A percentile compares a stretch with the other conserved stretches of the same genome.
phyloP scores from a whole-genome alignment of 2,113 vertebrate genomes.

The Bubalus kerabau region DNA sequence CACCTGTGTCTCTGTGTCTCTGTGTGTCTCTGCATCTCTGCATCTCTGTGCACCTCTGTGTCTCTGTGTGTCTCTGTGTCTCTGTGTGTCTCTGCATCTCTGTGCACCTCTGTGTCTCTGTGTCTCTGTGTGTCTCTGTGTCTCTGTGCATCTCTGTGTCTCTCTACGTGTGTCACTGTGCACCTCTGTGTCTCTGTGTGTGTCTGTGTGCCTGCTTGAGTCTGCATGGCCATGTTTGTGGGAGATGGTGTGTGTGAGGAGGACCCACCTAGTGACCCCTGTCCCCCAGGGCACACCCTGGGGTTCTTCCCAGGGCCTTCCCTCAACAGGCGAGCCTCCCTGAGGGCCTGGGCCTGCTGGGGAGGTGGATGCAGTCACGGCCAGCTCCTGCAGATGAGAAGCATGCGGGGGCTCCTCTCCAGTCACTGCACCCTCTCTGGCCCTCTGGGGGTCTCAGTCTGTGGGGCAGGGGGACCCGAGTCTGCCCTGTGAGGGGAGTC shows the following conservation, averaged over 20 bases:
- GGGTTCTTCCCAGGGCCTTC: no score
- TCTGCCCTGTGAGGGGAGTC: background rate
- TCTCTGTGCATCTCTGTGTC: no score
- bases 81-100: no score
- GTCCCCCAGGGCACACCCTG: background rate
- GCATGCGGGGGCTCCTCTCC: fast-evolving
- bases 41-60: no score
- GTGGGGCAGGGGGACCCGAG: background rate
- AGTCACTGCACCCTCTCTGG: background rate
- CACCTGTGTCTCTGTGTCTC: no score
- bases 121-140: no score
- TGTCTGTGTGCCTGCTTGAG: background rate
- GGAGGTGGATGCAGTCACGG: fast-evolving
- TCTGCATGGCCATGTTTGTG: background rate
- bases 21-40: no score
- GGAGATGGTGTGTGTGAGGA: background rate
- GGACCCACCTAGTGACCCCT: background rate
- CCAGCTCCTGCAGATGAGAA: background rate
- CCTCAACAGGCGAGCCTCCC: no score
- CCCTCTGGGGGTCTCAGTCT: background rate
- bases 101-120: no score
- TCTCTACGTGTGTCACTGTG: background rate
- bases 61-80: no score
- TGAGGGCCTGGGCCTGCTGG: no score
- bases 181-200: background rate